Percentiles rank a stretch among this genome's conserved stretches.
Evolutionary conservation across 2,888 invertebrate genomes (phyloP).

Genomic region (Bembecia ichneumoniformis): DNA sequence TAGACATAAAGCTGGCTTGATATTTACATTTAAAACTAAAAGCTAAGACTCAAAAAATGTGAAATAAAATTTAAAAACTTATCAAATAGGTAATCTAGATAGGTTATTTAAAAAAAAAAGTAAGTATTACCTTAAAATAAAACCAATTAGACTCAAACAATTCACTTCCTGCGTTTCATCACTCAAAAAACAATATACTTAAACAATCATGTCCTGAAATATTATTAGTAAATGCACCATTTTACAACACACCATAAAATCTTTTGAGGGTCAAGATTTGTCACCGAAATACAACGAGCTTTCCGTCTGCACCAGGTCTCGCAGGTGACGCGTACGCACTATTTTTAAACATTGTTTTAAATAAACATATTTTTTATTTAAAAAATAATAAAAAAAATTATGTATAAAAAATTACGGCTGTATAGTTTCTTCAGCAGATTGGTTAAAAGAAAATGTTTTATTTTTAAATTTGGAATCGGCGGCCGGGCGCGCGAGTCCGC

Average conservation of each 20-base stretch:
- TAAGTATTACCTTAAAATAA: neutral
- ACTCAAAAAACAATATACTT: slow-evolving; percentile 9
- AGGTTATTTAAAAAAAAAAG: too few species aligned
- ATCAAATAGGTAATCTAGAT: too few species aligned
- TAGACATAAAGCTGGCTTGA: too few species aligned
- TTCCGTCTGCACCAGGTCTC: slow-evolving; percentile 23
- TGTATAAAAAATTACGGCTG: neutral
- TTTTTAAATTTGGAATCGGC: slow-evolving; percentile 54
- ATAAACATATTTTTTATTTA: slow-evolving; percentile 9
- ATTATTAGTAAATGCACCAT: slow-evolving; percentile 5
- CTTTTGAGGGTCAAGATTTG: slow-evolving; percentile 30
- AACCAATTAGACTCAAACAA: neutral
- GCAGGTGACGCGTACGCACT: slow-evolving; percentile 24
- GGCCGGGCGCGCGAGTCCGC: slow-evolving; percentile 52
- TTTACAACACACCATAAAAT: neutral
- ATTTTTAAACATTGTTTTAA: slow-evolving; percentile 42
- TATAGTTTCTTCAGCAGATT: neutral
- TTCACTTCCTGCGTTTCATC: neutral
- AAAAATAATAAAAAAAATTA: neutral
- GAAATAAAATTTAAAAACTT: too few species aligned
- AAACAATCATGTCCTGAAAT: slow-evolving; percentile 14
- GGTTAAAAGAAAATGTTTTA: slow-evolving; percentile 30
- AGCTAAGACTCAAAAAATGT: too few species aligned
- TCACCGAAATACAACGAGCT: slow-evolving; percentile 44
- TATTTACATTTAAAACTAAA: too few species aligned